Percentiles rank a stretch among this genome's conserved stretches.
Conservation (phyloP, 1,140 invertebrate species). For the Acromyrmex charruanus region DNA sequence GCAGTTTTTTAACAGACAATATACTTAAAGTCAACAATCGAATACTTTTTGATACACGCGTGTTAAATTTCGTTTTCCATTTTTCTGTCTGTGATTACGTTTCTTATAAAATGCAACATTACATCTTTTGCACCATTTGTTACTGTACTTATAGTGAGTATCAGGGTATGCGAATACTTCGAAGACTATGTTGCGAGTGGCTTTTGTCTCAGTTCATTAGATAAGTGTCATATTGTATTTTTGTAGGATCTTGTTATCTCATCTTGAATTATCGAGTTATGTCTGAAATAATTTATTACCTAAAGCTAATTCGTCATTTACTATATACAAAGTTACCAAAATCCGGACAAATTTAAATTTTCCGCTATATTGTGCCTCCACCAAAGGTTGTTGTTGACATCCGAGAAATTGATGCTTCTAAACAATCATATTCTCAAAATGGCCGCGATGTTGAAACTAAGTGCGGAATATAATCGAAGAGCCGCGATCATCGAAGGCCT, state of each 20-base stretch:
- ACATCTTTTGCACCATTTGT: slow-evolving; percentile 40
- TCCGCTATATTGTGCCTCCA: too few species aligned
- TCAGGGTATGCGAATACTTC: slow-evolving; percentile 16
- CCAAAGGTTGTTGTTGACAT: too few species aligned
- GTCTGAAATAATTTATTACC: slow-evolving; percentile 27
- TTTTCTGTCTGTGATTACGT: neutral
- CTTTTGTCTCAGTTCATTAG: neutral
- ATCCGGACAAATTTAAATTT: too few species aligned
- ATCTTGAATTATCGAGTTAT: slow-evolving; percentile 2
- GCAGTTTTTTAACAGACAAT: neutral
- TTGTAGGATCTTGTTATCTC: neutral
- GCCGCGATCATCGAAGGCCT: too few species aligned
- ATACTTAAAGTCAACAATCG: neutral
- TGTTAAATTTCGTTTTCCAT: slow-evolving; percentile 25
- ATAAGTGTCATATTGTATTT: slow-evolving; percentile 28
- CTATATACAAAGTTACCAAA: neutral
- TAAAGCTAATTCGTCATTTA: neutral
- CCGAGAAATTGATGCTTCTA: too few species aligned
- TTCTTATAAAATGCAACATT: slow-evolving; percentile 24
- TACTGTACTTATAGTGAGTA: neutral
- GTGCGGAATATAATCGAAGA: too few species aligned
- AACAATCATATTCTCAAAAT: too few species aligned
- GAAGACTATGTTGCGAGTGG: neutral
- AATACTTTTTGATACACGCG: neutral
- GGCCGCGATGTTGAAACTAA: too few species aligned